phyloP scores from a whole-genome alignment of 1,140 invertebrate genomes.

The Apis laboriosa region DNA sequence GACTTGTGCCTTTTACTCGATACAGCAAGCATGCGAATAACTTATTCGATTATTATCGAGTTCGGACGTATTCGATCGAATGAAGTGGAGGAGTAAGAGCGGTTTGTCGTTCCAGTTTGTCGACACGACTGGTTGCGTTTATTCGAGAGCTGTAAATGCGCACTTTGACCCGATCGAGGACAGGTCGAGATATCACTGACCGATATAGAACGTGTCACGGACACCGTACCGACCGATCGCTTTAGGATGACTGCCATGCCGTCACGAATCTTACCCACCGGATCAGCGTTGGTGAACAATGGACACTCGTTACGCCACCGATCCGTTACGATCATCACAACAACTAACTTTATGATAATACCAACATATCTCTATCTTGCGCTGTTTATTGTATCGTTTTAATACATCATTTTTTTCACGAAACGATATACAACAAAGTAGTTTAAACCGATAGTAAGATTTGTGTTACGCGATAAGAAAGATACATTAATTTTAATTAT shows the following conservation, averaged over 20 bases:
- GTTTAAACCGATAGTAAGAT: too few species aligned
- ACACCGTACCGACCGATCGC: constrained; percentile 22
- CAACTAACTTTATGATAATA: not conserved
- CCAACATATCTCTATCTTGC: too few species aligned
- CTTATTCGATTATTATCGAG: not conserved
- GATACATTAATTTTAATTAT: too few species aligned
- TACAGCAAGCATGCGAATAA: not conserved
- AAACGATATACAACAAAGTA: too few species aligned
- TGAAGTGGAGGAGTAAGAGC: not conserved
- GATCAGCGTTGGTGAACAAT: not conserved
- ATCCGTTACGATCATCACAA: constrained; percentile 23
- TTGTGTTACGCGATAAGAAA: too few species aligned
- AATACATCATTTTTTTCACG: too few species aligned
- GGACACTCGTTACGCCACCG: constrained; percentile 17
- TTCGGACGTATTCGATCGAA: not conserved
- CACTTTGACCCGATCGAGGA: constrained; percentile 28
- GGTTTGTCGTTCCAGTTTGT: constrained; percentile 10
- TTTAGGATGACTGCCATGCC: constrained; percentile 24
- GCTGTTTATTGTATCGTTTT: too few species aligned
- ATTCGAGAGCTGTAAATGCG: constrained; percentile 10
- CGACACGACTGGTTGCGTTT: constrained; percentile 5
- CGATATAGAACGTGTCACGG: constrained; percentile 35
- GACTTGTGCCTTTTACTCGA: too few species aligned
- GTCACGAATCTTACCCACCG: too few species aligned
- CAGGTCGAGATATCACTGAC: constrained; percentile 29